phyloP scores from a whole-genome alignment of 2,113 vertebrate genomes.

The Rhombomys opimus region DNA sequence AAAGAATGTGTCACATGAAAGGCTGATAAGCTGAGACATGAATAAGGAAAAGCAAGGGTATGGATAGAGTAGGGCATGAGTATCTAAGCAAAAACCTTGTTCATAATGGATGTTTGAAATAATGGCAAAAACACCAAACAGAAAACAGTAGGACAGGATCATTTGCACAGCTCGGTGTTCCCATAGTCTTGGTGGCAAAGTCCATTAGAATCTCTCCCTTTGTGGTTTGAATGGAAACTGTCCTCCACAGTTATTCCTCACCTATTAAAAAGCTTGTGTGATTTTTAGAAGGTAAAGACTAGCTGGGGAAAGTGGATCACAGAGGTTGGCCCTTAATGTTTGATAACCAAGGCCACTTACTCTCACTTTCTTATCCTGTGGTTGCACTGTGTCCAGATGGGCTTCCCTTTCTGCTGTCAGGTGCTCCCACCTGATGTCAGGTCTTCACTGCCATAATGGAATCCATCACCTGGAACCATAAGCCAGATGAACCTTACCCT shows the following conservation, averaged over 20 bases:
- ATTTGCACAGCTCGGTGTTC: accelerated
- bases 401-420: background rate
- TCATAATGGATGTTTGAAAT: background rate
- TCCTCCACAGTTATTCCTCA: background rate
- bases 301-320: background rate
- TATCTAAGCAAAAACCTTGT: background rate
- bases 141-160: background rate
- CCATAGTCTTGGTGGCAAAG: accelerated
- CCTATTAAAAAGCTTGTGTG: background rate
- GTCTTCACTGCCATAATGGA: background rate
- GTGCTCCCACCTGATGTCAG: no score
- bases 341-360: background rate
- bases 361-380: background rate
- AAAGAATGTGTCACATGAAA: background rate
- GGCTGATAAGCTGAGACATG: background rate
- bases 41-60: background rate
- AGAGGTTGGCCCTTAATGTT: background rate
- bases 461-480: no score
- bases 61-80: background rate
- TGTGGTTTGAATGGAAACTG: background rate
- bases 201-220: no score
- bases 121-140: background rate
- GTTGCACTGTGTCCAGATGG: background rate
- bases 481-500: background rate
- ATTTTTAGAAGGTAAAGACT: background rate